Evolutionary conservation across 2,113 vertebrate genomes (phyloP), one percentile per base, ranked within the genome.

Genomic region (Oreochromis aureus): DNA sequence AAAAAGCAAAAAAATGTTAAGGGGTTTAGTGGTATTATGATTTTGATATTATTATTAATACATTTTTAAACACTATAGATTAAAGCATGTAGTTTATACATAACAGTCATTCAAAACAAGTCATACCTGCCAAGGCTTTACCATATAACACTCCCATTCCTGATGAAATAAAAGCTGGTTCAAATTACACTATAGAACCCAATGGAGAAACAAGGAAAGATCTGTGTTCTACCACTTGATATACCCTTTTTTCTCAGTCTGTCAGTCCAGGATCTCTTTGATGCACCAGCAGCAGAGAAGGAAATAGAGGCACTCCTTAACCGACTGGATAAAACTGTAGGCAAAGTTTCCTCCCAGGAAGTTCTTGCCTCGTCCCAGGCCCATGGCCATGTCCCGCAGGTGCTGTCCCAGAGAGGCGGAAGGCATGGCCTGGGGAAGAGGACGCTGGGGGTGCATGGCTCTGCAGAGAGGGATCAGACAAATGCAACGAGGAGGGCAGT

Each of bases 211-310:
- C 61, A 54, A 10, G 19, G 15, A 80, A 89, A 91, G 92, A 87
- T 87, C 86, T 54, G 84, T 83, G 44, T 80, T 53, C 69, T 66
- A 78, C 56, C 84, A 81, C 36, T 86, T 86, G 55, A 82, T 86
- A 54, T 27, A 71, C 71, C 89, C 81, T 85, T 78, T 51, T 78
- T 44, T 54, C 44, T 55, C 61, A 46, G 34, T 78, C 39, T 1
- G 13, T 96, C 96, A 98, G 88, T 99, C 98, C 94, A 99, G 95
- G 85, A 99, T 96, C 94, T 98, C 96, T n/a, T 89, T 97, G 89
- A 98, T 94, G 90, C 98, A 99, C 98, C 98, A 98, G 94, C 98
- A 99, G 95, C 98, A 98, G 30, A 99, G 97, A 15, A 98, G 95
- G 81, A 98, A 92, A 81, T 97, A 98, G 18, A 97, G 89, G 2